A percentile compares a stretch with the other conserved stretches of the same genome.
Evolutionary conservation across 2,113 vertebrate species (phyloP).

Genomic region (Brachyistius frenatus): DNA sequence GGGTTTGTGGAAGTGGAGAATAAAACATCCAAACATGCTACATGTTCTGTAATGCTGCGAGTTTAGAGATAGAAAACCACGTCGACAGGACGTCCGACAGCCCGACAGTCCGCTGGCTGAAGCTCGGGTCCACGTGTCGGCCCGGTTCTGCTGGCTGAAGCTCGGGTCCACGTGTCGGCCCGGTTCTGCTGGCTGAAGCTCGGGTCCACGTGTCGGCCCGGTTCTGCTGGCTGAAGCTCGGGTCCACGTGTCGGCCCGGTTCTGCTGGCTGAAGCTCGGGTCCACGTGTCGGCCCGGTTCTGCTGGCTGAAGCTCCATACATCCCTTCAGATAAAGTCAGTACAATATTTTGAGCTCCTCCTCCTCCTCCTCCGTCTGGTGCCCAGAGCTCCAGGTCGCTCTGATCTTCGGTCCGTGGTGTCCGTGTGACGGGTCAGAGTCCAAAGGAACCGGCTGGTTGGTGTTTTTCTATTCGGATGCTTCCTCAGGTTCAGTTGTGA

Average conservation of each 20-base stretch:
- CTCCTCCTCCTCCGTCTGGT: neutral
- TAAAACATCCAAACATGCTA: slow-evolving; percentile 49
- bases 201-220: slow-evolving; percentile 30
- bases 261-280: slow-evolving; percentile 27
- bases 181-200: slow-evolving; percentile 21
- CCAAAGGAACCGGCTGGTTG: no score
- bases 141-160: slow-evolving; percentile 62
- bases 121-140: slow-evolving; percentile 31
- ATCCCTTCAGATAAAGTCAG: slow-evolving; percentile 58
- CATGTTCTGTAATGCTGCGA: slow-evolving; percentile 28
- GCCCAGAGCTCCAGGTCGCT: no score
- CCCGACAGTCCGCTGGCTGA: slow-evolving; percentile 7
- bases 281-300: slow-evolving; percentile 25
- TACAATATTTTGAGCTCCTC: slow-evolving; percentile 48
- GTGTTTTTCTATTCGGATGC: neutral
- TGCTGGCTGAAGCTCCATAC: slow-evolving; percentile 64
- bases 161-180: slow-evolving; percentile 34
- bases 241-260: slow-evolving; percentile 30
- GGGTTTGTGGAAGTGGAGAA: slow-evolving; percentile 26
- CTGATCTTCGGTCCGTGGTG: no score
- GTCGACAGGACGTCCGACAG: slow-evolving; percentile 5
- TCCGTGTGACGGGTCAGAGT: no score
- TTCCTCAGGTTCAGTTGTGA: slow-evolving; percentile 13
- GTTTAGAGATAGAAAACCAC: slow-evolving; percentile 37
- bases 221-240: slow-evolving; percentile 22